Conservation (phyloP, 2,113 vertebrate species). For the Cervus canadensis region DNA sequence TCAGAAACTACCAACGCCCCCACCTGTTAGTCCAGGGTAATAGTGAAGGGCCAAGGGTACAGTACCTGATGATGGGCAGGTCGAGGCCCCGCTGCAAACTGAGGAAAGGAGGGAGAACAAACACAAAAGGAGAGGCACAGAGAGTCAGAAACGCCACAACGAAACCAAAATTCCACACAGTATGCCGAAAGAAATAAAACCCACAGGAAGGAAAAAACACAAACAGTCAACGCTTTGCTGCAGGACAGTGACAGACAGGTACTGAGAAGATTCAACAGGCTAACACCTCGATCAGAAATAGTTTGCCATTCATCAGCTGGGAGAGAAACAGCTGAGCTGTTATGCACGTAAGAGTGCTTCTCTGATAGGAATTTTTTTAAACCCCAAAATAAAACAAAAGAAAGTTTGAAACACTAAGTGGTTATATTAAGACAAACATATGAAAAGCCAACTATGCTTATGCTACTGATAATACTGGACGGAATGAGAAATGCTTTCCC, state of each 20-base stretch:
- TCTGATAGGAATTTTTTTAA: background rate
- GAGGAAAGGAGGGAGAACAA: conserved; percentile 88
- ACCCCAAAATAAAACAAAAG: conserved; percentile 32
- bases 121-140: conserved; percentile 92
- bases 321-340: conserved; percentile 49
- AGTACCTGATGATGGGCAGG: conserved; percentile 99
- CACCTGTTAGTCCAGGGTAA: conserved; percentile 65
- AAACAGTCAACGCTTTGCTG: conserved; percentile 78
- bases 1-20: conserved; percentile 69
- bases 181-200: conserved; percentile 79
- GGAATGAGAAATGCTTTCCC: conserved; percentile 39
- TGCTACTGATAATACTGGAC: conserved; percentile 40
- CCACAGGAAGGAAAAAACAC: conserved; percentile 63
- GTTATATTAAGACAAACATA: conserved; percentile 32
- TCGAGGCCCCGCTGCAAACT: conserved; percentile 99
- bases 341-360: background rate
- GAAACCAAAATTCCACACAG: conserved; percentile 82
- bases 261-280: conserved; percentile 55
- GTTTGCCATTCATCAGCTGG: conserved; percentile 43
- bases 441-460: conserved; percentile 46
- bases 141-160: conserved; percentile 89
- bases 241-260: conserved; percentile 80
- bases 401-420: conserved; percentile 34
- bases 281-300: conserved; percentile 4
- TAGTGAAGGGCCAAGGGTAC: conserved; percentile 81